phyloP scores from a whole-genome alignment of 1,140 invertebrate genomes.

The Aphelinus atriplicis region DNA sequence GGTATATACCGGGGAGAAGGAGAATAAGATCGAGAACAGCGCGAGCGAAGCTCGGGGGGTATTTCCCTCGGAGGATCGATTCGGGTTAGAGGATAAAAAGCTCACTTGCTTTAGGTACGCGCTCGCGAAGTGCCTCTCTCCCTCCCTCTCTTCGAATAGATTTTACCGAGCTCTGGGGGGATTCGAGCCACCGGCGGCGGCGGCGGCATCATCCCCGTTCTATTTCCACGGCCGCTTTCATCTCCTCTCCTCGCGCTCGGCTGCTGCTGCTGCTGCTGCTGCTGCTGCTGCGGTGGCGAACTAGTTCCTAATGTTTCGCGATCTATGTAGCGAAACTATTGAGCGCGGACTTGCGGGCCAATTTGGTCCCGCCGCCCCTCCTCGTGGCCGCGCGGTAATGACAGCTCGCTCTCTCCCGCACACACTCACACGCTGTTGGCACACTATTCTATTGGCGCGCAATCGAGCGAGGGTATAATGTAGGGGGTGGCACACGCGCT shows the following conservation, averaged over 20 bases:
- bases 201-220: conserved; percentile 29
- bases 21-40: not conserved
- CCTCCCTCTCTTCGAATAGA: conserved; percentile 37
- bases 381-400: no score
- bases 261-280: not conserved
- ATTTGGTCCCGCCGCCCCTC: conserved; percentile 28
- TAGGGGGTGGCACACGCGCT: no score
- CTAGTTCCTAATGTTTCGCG: conserved; percentile 59
- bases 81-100: conserved; percentile 44
- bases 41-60: conserved; percentile 17
- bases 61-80: conserved; percentile 47
- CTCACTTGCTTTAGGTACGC: conserved; percentile 16
- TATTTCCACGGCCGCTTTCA: not conserved
- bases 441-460: no score
- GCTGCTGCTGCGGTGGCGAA: conserved; percentile 41
- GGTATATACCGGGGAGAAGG: not conserved
- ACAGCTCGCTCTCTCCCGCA: no score
- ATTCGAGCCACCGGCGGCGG: conserved; percentile 15
- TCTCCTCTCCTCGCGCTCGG: not conserved
- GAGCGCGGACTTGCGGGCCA: conserved; percentile 47
- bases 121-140: conserved; percentile 41
- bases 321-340: conserved; percentile 59
- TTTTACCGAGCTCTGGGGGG: conserved; percentile 44
- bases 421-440: no score
- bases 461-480: no score